These are phyloP conservation scores for Cygnus olor DNA, from an alignment of 2,797 vertebrate genomes.

Conservation along the genomic window DNA sequence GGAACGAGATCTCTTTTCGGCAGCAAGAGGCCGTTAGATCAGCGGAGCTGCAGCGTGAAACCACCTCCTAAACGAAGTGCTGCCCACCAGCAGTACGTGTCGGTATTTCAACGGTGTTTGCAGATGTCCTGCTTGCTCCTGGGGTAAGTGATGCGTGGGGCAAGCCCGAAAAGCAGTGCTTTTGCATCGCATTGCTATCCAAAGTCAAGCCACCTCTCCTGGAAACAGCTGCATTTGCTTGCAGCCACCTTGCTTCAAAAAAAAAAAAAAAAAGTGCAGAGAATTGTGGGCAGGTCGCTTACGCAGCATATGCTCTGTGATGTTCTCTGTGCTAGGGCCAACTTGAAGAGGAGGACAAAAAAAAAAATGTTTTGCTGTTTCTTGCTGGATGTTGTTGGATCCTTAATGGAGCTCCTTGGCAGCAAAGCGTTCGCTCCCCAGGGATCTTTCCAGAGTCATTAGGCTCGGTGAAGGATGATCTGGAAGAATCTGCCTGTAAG, in stretches of 20 bases:
- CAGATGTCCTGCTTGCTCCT: neutral
- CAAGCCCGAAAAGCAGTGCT: neutral
- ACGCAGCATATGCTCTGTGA: neutral
- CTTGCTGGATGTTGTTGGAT: neutral
- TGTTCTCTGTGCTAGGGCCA: neutral
- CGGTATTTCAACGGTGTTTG: neutral
- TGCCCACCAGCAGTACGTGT: fast-evolving
- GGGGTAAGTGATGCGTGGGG: neutral
- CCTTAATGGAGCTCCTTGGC: neutral
- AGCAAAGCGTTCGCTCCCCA: neutral
- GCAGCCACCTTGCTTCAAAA: neutral
- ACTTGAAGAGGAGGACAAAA: neutral
- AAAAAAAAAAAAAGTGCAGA: neutral
- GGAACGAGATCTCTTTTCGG: neutral
- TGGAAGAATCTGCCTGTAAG: neutral
- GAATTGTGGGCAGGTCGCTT: neutral
- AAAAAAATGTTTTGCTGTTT: neutral
- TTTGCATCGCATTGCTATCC: neutral
- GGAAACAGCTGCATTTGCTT: neutral
- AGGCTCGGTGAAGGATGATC: neutral
- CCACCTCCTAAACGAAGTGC: neutral
- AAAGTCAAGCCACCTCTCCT: neutral
- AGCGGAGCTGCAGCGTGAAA: neutral
- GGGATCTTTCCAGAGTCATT: slow-evolving; percentile 13
- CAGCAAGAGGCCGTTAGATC: neutral